Evolutionary conservation across 2,888 invertebrate genomes (phyloP), one percentile per base, ranked within the genome.

Genomic region (Mythimna lalbum): DNA sequence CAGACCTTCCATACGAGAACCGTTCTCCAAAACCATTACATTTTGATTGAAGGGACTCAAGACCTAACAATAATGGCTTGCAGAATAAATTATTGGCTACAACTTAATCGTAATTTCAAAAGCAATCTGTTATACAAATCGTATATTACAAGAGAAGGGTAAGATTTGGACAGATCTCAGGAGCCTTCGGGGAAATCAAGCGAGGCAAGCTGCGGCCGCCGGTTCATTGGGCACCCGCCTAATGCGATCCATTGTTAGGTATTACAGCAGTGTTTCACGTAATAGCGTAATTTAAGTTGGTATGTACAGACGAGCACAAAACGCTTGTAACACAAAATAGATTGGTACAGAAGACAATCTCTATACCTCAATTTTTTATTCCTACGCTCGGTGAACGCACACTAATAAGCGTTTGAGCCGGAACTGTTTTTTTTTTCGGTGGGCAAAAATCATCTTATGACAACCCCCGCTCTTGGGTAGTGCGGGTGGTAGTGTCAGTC

Each of bases 141-240:
- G 85, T 86, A 84, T 86, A 84, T 85, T 79, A 74, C 63, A 86
- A 82, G 83, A 81, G 88, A 87, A 87, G 89, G 89, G 88, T 89
- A 85, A 85, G 86, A 81, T 83, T 82, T 85, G 73, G 84, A 81
- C 78, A 80, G 82, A 81, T 85, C 84, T 82, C 67, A 62, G 64
- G 74, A 69, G 87, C 86, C 91, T 90, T 87, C 71, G 83, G 91
- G 90, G 91, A 92, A 92, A 92, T 91, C 92, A 92, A 88, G 86
- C 83, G 88, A 85, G 89, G 85, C 86, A 84, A 76, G 80, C 79
- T 82, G 84, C 69, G 74, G 73, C 79, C 80, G 77, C 57, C 72
- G 81, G 79, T 78, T 80, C 87, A 89, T 89, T 84, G 89, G 72
- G 81, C 81, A 82, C 80, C 83, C 53, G 65, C 84, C 84, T 89